A percentile compares a stretch with the other conserved stretches of the same genome.
Evolutionary conservation across 2,888 invertebrate species (phyloP).

Genomic region (Drosophila mayaguana): DNA sequence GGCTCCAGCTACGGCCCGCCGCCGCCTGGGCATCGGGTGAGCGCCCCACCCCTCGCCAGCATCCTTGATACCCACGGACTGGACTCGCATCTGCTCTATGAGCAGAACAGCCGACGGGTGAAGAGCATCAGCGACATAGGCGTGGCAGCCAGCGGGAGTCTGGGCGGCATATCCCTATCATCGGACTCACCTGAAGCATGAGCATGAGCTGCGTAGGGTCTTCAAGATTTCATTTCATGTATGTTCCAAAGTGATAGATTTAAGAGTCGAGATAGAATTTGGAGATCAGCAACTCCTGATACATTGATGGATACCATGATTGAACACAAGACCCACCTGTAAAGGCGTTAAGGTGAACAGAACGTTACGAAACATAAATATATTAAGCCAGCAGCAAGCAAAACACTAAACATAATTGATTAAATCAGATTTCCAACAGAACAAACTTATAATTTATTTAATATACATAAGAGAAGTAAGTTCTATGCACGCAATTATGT

Average conservation of each 20-base stretch:
- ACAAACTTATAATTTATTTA: conserved; percentile 27
- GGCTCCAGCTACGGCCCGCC: conserved; percentile 71
- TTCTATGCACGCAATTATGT: conserved; percentile 31
- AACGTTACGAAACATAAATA: conserved; percentile 44
- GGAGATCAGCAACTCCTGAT: conserved; percentile 21
- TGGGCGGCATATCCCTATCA: conserved; percentile 74
- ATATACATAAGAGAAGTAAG: conserved; percentile 38
- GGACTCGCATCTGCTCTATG: conserved; percentile 81
- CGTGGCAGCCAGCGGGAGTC: conserved; percentile 73
- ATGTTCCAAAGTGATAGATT: conserved; percentile 48
- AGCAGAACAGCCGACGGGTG: conserved; percentile 84
- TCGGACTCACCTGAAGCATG: conserved; percentile 81
- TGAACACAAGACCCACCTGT: conserved; percentile 67
- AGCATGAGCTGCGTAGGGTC: conserved; percentile 26
- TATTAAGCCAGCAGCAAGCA: conserved; percentile 37
- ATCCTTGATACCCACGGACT: conserved; percentile 62
- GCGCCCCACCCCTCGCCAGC: conserved; percentile 83
- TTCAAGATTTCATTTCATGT: not conserved
- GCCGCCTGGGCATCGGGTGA: conserved; percentile 83
- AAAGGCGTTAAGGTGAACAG: conserved; percentile 39
- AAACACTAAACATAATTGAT: conserved; percentile 50
- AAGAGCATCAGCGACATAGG: conserved; percentile 85
- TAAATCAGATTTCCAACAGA: conserved; percentile 42
- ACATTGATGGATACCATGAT: conserved; percentile 11
- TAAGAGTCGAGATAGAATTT: conserved; percentile 30